Conservation (phyloP, 2,888 invertebrate genomes). For the Camptogramma bilineatum region DNA sequence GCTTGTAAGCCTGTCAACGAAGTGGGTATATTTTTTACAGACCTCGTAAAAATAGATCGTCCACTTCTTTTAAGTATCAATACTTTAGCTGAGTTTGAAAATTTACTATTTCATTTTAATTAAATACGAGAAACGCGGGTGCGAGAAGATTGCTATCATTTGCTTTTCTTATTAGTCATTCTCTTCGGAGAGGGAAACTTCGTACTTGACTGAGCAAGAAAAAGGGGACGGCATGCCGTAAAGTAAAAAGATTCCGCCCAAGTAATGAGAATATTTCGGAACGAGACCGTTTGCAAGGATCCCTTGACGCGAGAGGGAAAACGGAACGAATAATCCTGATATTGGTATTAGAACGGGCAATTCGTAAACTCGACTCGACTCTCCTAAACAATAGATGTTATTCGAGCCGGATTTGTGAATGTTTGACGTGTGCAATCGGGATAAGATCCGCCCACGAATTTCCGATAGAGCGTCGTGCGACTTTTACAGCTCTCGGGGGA, state of each 20-base stretch:
- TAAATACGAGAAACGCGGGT: conserved; percentile 62
- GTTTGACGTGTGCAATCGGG: conserved; percentile 58
- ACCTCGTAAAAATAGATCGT: conserved; percentile 37
- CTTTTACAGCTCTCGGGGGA: conserved; percentile 79
- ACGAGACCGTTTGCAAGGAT: conserved; percentile 63
- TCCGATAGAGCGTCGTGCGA: conserved; percentile 64
- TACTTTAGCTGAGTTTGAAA: conserved; percentile 32
- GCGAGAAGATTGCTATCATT: conserved; percentile 70
- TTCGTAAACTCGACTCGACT: conserved; percentile 48
- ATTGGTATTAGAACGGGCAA: conserved; percentile 58
- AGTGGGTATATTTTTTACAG: conserved; percentile 50
- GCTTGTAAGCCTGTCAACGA: conserved; percentile 64
- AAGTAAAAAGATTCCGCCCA: conserved; percentile 72
- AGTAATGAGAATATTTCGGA: conserved; percentile 77
- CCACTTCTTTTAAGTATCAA: conserved; percentile 20
- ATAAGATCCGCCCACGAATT: conserved; percentile 68
- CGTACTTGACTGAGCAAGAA: conserved; percentile 68
- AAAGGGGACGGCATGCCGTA: conserved; percentile 66
- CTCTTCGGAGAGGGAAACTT: conserved; percentile 69
- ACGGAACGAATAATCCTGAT: conserved; percentile 60
- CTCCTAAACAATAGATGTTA: conserved; percentile 65
- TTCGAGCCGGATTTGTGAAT: conserved; percentile 62
- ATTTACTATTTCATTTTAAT: conserved; percentile 62
- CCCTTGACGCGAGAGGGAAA: conserved; percentile 59
- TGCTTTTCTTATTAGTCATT: conserved; percentile 76